Base-by-base conservation (phyloP, 2,888 invertebrate species). In the Tinea trinotella region DNA sequence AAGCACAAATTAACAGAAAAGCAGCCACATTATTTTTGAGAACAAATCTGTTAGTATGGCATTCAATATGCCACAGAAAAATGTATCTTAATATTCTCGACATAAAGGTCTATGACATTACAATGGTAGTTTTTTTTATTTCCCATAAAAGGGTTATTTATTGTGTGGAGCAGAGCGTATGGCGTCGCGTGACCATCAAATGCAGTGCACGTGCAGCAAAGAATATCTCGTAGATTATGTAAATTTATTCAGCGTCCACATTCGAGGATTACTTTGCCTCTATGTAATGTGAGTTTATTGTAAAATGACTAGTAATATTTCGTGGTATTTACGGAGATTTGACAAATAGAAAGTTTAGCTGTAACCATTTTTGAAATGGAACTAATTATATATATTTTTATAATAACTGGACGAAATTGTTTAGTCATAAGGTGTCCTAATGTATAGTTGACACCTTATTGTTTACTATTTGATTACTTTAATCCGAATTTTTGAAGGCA, bases 221-320 rank as follows among this genome's bases (percentile, higher is more conserved):
- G 18, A 50, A 50, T 50, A 24, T 50, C 24, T 50, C 50, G n/a
- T n/a, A 50, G 50, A 50, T 50, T 50, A 50, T 50, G 70, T 66
- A 66, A 70, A 71, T 71, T 63, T 62, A 60, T 61, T 60, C 60
- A 58, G 58, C 59, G 62, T 64, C 64, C 63, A 61, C 57, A 59
- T 50, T 17, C 46, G 19, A 46, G 46, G 46, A 46, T 46, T 19
- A 19, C 19, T 46, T 13, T 17, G 46, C 46, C 7, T 40, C n/a
- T 15, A 40, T 13, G n/a, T n/a, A 13, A 40, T 15, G n/a, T 6
- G 3, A 40, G 6, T 4, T 40, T 40, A 15, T 40, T 40, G 15
- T 40, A n/a, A n/a, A 40, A 3, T 13, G 7, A 12, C 6, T 40
- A 40, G 40, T 30, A 30, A 30, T 30, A 10, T 30, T 30, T n/a